These are phyloP conservation scores for Sarcophaga caerulescens DNA, from an alignment of 2,888 invertebrate species.

Conservation along the genomic window DNA sequence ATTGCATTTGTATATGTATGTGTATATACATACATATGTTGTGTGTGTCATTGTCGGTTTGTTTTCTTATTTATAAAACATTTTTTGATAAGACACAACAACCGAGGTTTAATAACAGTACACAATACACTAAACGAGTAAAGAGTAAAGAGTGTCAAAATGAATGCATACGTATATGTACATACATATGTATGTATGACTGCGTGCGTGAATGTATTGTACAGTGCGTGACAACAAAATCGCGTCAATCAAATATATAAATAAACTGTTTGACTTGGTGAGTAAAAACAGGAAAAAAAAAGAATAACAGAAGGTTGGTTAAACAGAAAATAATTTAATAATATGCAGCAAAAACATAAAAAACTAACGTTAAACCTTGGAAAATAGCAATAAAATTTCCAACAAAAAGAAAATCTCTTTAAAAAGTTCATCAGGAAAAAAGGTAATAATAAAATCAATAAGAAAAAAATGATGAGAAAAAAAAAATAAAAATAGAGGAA, in stretches of 20 bases:
- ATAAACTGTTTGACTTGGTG: constrained; percentile 38
- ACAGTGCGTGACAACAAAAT: constrained; percentile 41
- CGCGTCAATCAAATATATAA: constrained; percentile 39
- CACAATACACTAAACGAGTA: too few relatives aligned
- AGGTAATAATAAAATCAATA: neutral
- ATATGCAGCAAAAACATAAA: constrained; percentile 9
- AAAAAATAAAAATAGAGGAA: neutral
- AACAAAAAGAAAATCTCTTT: neutral
- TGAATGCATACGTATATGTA: neutral
- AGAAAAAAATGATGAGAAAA: neutral
- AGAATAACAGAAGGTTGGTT: neutral
- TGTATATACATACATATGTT: neutral
- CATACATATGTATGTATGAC: too few relatives aligned
- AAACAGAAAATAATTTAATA: constrained; percentile 20
- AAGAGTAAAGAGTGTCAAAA: constrained; percentile 38
- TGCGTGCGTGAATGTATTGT: neutral
- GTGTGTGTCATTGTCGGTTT: too few relatives aligned
- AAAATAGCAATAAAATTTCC: neutral
- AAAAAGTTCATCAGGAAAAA: neutral
- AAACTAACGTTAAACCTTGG: neutral
- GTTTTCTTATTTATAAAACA: too few relatives aligned
- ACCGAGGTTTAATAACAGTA: too few relatives aligned
- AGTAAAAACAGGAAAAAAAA: constrained; percentile 20
- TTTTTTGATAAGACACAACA: too few relatives aligned
- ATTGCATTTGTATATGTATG: neutral